These are phyloP conservation scores for Enteromius afrohamiltoni DNA, from an alignment of 2,797 vertebrate genomes.

Conservation along the genomic window DNA sequence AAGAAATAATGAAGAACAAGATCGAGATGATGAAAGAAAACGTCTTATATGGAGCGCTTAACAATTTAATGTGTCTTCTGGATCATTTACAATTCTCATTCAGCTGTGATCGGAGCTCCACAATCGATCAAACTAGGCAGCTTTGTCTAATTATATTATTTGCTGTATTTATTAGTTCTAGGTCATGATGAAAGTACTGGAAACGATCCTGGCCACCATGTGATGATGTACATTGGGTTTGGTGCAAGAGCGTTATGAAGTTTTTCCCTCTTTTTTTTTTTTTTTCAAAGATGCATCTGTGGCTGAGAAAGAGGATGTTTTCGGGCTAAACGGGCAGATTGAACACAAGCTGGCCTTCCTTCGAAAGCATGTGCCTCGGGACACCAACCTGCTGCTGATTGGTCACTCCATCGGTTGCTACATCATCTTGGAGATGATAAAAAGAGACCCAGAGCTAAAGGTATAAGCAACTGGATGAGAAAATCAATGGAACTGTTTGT, in stretches of 20 bases:
- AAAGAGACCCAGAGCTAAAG: conserved; percentile 82
- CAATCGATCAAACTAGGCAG: conserved; percentile 26
- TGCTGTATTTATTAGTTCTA: conserved; percentile 25
- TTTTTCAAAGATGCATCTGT: conserved; percentile 74
- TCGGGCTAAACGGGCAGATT: conserved; percentile 89
- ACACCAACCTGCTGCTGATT: conserved; percentile 85
- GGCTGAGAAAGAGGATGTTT: conserved; percentile 79
- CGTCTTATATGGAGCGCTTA: conserved; percentile 50
- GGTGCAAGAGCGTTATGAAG: not conserved
- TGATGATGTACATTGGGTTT: conserved; percentile 11
- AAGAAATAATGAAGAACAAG: conserved; percentile 64
- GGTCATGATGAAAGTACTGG: conserved; percentile 17
- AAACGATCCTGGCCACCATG: not conserved
- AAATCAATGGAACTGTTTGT: not conserved
- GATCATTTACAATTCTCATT: conserved; percentile 30
- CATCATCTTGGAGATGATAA: conserved; percentile 90
- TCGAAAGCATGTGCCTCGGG: conserved; percentile 83
- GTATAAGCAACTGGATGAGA: conserved; percentile 66
- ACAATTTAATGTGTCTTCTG: conserved; percentile 55
- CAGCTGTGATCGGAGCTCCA: conserved; percentile 36
- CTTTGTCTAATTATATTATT: conserved; percentile 47
- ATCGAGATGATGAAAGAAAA: conserved; percentile 63
- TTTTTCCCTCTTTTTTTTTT: conserved; percentile 31
- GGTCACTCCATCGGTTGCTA: conserved; percentile 95
- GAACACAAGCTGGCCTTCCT: conserved; percentile 93